Evolutionary conservation across 2,113 vertebrate species (phyloP).

Genomic region (Zosterops borbonicus): DNA sequence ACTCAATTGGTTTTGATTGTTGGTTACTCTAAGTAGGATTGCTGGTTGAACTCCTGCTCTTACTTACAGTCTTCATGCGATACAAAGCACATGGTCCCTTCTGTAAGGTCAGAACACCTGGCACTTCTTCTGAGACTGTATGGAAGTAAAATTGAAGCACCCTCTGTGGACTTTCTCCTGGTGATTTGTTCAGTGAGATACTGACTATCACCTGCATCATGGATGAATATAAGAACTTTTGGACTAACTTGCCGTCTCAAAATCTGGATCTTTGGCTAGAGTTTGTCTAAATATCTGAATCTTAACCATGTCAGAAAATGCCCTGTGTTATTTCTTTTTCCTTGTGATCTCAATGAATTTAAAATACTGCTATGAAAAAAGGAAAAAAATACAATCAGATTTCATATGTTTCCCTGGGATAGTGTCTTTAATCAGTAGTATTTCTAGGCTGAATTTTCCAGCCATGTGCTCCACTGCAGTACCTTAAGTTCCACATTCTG

Average conservation of each 20-base stretch:
- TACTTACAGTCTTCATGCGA: rapidly evolving
- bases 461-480: conserved; percentile 9
- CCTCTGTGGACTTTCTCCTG: not conserved
- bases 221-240: not conserved
- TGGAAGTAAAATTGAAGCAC: not conserved
- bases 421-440: not conserved
- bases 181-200: not conserved
- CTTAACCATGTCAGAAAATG: not conserved
- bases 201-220: not conserved
- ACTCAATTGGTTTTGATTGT: not conserved
- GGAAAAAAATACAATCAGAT: not conserved
- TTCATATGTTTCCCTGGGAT: not conserved
- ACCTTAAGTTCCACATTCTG: conserved; percentile 44
- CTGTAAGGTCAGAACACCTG: not conserved
- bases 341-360: not conserved
- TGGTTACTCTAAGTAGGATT: not conserved
- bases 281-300: not conserved
- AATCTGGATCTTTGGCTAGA: not conserved
- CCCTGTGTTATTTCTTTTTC: not conserved
- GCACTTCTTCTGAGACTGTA: not conserved
- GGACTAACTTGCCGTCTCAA: not conserved
- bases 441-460: conserved; percentile 44
- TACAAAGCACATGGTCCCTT: not conserved
- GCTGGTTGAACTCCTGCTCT: not conserved
- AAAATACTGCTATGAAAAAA: not conserved